These are phyloP conservation scores for Drepanosiphum platanoidis DNA, from an alignment of 2,888 invertebrate species.

Conservation along the genomic window DNA sequence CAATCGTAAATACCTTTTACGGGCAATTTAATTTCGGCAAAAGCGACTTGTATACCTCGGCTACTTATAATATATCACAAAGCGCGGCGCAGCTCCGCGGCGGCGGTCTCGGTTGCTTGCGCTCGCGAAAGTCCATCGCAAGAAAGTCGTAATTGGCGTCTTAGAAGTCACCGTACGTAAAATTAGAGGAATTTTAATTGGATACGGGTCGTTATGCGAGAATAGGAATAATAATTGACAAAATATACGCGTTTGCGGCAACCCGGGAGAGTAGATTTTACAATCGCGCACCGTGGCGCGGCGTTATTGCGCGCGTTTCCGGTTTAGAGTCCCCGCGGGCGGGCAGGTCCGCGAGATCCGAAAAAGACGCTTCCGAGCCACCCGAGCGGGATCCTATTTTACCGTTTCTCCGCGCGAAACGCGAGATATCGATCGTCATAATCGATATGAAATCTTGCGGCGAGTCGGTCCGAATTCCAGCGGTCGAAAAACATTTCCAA, in stretches of 20 bases:
- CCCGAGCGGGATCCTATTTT: not conserved
- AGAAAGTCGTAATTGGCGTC: conserved; percentile 24
- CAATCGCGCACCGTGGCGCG: conserved; percentile 5
- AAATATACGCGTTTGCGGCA: not conserved
- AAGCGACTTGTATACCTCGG: not conserved
- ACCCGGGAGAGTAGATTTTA: not conserved
- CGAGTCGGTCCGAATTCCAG: no score
- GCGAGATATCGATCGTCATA: not conserved
- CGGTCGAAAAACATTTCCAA: no score
- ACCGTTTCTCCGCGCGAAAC: not conserved
- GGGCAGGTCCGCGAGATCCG: not conserved
- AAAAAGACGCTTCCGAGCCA: not conserved
- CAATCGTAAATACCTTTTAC: not conserved
- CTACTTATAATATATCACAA: not conserved
- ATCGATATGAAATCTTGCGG: no score
- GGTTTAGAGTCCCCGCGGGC: not conserved
- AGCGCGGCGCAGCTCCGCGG: not conserved
- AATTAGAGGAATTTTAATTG: conserved; percentile 47
- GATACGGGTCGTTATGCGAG: conserved; percentile 28
- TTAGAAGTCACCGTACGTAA: conserved; percentile 44
- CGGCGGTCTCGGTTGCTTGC: conserved; percentile 24
- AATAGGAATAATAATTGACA: not conserved
- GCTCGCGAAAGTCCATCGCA: not conserved
- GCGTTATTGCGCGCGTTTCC: not conserved
- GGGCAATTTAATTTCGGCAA: conserved; percentile 18